Evolutionary conservation across 2,888 invertebrate genomes (phyloP), one percentile per base, ranked within the genome.

Genomic region (Pseudococcus viburni): DNA sequence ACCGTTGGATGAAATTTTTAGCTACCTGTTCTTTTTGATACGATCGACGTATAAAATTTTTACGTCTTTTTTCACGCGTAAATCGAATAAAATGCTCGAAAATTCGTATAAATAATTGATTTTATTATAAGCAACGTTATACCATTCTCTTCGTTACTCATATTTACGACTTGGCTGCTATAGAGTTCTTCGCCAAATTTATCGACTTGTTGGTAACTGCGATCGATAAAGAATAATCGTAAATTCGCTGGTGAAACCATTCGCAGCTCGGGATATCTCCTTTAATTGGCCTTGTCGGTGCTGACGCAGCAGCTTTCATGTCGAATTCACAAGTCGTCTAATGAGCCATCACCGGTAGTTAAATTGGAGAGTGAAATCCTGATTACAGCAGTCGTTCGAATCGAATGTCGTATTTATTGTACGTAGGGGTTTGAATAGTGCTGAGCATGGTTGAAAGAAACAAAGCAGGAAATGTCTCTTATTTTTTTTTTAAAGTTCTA

Each of bases 81-180:
- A 42, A 42, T 15, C 42, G 19, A 39, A 42, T 42, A 42, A 19
- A 80, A 42, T 42, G 9, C 42, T 42, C 17, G 42, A 0, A 39
- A 80, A 80, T 80, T 80, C 80, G 42, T 80, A 42, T 80, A 80
- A 80, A 80, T 80, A 80, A 80, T 80, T 80, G 80, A 80, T 80
- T 80, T 19, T 77, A 73, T 73, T 26, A 59, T 46, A 46, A 46
- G 46, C 2, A 46, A 46, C 46, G 46, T 46, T 46, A 46, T 12
- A 46, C 9, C 12, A 17, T 17, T 51, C 51, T 5, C 15, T 59
- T 59, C 19, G 19, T 59, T 59, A 59, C 59, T 59, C 59, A 19
- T 59, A 59, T n/a, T 19, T 59, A 59, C 59, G 51, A 51, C 59
- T 59, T 19, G 59, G 19, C n/a, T 59, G 19, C 19, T 59, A 33